Percentiles rank a stretch among this genome's conserved stretches.
Conservation (phyloP, 2,113 vertebrate species). For the Aramus guarauna region DNA sequence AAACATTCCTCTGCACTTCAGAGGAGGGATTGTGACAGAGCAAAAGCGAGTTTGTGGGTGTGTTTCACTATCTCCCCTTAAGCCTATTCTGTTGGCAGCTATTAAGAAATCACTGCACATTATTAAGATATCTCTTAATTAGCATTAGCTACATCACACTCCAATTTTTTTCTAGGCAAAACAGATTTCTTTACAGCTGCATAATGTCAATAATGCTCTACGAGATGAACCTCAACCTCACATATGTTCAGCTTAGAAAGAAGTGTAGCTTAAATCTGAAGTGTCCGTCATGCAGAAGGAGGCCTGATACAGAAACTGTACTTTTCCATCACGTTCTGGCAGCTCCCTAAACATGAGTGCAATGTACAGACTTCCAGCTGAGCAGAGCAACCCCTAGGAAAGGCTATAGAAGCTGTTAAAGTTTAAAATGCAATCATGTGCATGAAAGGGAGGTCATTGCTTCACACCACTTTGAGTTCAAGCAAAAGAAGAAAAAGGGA, state of each 20-base stretch:
- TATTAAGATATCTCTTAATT: slow-evolving; percentile 20
- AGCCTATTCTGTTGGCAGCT: background rate
- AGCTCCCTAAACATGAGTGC: background rate
- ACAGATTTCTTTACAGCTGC: slow-evolving; percentile 4
- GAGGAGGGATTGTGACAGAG: slow-evolving; percentile 15
- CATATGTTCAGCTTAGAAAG: background rate
- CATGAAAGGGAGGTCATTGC: slow-evolving; percentile 19
- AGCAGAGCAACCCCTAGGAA: slow-evolving; percentile 6
- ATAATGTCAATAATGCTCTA: background rate
- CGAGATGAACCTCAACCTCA: background rate
- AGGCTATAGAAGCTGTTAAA: slow-evolving; percentile 58
- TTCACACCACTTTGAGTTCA: background rate
- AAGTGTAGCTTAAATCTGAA: background rate
- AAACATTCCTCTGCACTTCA: slow-evolving; percentile 18
- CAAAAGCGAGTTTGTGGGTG: background rate
- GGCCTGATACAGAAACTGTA: background rate
- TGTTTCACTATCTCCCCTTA: background rate
- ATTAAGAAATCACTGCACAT: background rate
- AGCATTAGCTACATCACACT: background rate
- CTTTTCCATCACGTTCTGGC: background rate
- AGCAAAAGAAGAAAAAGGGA: background rate
- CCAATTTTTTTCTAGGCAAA: background rate
- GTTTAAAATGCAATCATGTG: slow-evolving; percentile 67
- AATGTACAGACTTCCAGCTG: background rate
- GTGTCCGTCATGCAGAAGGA: background rate